Evolutionary conservation across 2,888 invertebrate species (phyloP).

Genomic region (Hanleya hanleyi): DNA sequence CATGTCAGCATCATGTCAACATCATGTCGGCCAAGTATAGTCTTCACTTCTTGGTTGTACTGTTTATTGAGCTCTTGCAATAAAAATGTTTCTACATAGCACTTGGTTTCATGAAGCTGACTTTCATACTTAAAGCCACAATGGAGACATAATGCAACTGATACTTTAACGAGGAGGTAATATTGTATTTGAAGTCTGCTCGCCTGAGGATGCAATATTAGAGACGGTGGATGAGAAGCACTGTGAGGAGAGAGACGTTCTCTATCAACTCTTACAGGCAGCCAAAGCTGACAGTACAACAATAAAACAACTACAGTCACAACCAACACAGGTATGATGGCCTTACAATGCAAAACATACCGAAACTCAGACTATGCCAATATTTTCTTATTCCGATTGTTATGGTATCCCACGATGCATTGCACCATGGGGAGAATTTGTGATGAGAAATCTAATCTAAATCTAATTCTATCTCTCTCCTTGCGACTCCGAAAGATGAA

Average conservation of each 20-base stretch:
- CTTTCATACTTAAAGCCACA: background rate
- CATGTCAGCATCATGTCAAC: too few species aligned
- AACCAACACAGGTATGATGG: background rate
- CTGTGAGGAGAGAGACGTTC: constrained; percentile 49
- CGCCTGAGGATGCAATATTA: constrained; percentile 43
- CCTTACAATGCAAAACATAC: too few species aligned
- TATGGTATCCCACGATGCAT: too few species aligned
- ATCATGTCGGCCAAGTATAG: too few species aligned
- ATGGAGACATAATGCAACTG: background rate
- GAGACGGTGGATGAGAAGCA: constrained; percentile 50
- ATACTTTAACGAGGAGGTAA: background rate
- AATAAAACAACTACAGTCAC: constrained; percentile 8
- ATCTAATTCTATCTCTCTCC: too few species aligned
- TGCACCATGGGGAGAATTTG: too few species aligned
- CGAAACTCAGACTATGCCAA: constrained; percentile 7
- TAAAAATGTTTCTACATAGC: too few species aligned
- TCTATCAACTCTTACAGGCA: constrained; percentile 45
- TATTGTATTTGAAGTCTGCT: background rate
- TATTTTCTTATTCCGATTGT: too few species aligned
- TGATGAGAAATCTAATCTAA: too few species aligned
- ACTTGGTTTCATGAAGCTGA: background rate
- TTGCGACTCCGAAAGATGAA: too few species aligned
- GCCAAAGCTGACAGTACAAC: constrained; percentile 30
- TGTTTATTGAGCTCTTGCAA: too few species aligned
- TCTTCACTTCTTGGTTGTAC: too few species aligned